Evolutionary conservation across 2,888 invertebrate genomes (phyloP).

Genomic region (Harpalus rubripes): DNA sequence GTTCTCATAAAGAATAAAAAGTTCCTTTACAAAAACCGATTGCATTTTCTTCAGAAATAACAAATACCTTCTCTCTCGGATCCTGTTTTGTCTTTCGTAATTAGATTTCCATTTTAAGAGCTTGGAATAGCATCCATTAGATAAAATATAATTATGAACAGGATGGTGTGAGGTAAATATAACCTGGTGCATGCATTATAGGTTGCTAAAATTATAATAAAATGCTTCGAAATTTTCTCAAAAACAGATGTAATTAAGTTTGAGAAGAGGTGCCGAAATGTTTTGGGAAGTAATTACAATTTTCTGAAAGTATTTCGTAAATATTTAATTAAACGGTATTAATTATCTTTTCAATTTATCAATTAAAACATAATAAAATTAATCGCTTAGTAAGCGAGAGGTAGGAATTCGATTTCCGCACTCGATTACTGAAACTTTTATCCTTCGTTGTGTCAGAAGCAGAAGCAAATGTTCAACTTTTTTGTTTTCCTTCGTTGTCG

Average conservation of each 20-base stretch:
- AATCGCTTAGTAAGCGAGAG: background rate
- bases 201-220: constrained; percentile 28
- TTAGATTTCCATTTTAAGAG: constrained; percentile 40
- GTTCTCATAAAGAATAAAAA: constrained; percentile 24
- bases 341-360: no score
- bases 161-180: background rate
- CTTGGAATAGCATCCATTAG: constrained; percentile 46
- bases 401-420: no score
- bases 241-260: background rate
- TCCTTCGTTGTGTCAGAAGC: no score
- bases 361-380: background rate
- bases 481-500: no score
- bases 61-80: constrained; percentile 16
- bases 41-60: constrained; percentile 3
- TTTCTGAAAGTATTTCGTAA: background rate
- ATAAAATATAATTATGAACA: constrained; percentile 10
- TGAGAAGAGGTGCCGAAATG: background rate
- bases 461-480: no score
- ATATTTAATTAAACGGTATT: background rate
- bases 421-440: no score
- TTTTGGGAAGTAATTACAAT: background rate
- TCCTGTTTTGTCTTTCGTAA: constrained; percentile 27
- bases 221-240: constrained; percentile 23
- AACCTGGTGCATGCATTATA: constrained; percentile 3
- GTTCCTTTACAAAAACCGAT: background rate